These are phyloP conservation scores for Stenodera caucasica DNA, from an alignment of 2,888 invertebrate genomes.

Conservation along the genomic window DNA sequence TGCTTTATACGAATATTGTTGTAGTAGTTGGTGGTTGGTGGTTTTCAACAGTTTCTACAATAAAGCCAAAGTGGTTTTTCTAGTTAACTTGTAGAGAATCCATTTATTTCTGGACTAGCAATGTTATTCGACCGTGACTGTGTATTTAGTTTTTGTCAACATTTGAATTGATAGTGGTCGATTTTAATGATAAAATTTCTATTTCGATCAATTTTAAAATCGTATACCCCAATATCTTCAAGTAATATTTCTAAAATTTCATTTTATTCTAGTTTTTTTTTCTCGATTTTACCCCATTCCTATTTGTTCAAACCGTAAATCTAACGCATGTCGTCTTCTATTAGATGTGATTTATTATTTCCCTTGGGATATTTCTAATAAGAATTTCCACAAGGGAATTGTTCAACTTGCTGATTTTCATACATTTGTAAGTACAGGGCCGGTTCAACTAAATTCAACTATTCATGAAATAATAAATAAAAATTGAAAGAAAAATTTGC, in stretches of 20 bases:
- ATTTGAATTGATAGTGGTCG: neutral
- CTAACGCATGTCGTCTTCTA: neutral
- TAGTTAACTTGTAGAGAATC: conserved; percentile 16
- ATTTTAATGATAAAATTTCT: neutral
- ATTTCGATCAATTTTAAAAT: no score
- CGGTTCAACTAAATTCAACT: no score
- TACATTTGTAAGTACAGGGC: no score
- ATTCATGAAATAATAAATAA: no score
- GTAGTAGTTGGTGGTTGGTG: neutral
- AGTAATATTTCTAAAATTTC: no score
- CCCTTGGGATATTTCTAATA: neutral
- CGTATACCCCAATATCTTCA: no score
- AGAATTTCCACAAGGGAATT: no score
- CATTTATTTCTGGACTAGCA: conserved; percentile 9
- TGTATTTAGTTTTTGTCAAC: neutral
- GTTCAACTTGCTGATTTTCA: no score
- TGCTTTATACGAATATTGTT: no score
- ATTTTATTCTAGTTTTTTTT: neutral
- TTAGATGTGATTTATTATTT: neutral
- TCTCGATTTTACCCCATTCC: neutral
- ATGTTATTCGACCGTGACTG: neutral
- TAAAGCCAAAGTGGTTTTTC: conserved; percentile 23
- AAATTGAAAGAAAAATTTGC: no score
- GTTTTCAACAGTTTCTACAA: conserved; percentile 12
- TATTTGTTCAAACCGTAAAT: neutral